phyloP scores from a whole-genome alignment of 2,113 vertebrate genomes.

The Rhodinocichla rosea region DNA sequence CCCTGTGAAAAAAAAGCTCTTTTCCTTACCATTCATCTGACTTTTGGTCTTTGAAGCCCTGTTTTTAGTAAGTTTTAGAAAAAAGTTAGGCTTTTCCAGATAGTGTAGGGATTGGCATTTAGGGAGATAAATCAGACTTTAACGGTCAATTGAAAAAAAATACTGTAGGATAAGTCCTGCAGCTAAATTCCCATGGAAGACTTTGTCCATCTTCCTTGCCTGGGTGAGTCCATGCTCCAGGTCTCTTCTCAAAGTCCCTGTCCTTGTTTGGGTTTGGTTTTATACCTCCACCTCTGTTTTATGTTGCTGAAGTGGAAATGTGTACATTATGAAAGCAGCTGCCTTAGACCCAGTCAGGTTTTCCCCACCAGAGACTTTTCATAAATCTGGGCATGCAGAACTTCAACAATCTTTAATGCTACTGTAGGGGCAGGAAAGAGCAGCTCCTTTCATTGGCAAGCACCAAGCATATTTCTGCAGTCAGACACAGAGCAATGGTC shows the following conservation, averaged over 20 bases:
- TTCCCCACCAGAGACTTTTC: background rate
- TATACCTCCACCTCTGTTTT: background rate
- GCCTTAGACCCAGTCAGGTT: background rate
- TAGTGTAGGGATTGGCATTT: background rate
- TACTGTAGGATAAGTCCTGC: background rate
- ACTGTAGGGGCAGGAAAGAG: background rate
- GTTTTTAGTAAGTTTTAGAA: background rate
- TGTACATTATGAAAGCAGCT: background rate
- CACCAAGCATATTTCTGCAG: background rate
- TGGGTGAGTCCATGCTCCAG: background rate
- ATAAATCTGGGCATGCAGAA: background rate
- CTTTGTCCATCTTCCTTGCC: background rate
- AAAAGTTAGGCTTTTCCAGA: background rate
- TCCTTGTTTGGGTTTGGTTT: background rate
- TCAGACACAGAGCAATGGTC: background rate
- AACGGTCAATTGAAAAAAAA: background rate
- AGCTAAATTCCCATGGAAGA: background rate
- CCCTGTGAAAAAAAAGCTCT: background rate
- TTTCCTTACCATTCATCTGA: background rate
- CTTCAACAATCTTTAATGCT: background rate
- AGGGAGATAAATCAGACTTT: background rate
- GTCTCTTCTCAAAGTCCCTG: background rate
- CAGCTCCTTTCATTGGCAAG: background rate
- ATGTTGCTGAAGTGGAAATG: background rate
- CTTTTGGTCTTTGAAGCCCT: background rate